These are phyloP conservation scores for Gulo gulo DNA, from an alignment of 2,113 vertebrate genomes.

Conservation along the genomic window DNA sequence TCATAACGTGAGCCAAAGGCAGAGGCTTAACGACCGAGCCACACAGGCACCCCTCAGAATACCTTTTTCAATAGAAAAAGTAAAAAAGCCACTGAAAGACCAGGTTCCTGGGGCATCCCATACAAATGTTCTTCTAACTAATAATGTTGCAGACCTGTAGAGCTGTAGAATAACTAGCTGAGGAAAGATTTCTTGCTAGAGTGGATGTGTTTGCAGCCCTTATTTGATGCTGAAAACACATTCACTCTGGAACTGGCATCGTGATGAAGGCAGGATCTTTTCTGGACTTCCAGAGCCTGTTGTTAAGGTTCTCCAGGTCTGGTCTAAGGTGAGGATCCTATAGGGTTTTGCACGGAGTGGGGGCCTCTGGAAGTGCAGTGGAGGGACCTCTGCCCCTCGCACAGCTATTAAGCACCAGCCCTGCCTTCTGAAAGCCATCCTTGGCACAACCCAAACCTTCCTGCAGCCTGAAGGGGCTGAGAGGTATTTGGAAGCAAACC, in stretches of 20 bases:
- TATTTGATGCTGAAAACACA: not conserved
- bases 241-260: not conserved
- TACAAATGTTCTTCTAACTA: not conserved
- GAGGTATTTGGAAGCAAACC: not conserved
- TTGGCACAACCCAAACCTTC: not conserved
- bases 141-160: not conserved
- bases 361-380: not conserved
- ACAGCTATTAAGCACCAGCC: not conserved
- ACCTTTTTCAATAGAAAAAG: too few relatives aligned
- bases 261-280: not conserved
- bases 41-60: too few relatives aligned
- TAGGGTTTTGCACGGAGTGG: not conserved
- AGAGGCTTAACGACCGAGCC: too few relatives aligned
- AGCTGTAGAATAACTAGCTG: not conserved
- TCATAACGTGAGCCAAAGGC: too few relatives aligned
- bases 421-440: not conserved
- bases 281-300: not conserved
- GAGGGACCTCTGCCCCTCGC: not conserved
- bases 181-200: not conserved
- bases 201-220: not conserved
- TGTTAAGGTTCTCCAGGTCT: not conserved
- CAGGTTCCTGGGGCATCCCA: not conserved
- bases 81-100: too few relatives aligned
- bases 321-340: not conserved
- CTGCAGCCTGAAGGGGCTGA: not conserved